Base-by-base conservation (phyloP, 2,113 vertebrate species). In the Thalassoma bifasciatum region DNA sequence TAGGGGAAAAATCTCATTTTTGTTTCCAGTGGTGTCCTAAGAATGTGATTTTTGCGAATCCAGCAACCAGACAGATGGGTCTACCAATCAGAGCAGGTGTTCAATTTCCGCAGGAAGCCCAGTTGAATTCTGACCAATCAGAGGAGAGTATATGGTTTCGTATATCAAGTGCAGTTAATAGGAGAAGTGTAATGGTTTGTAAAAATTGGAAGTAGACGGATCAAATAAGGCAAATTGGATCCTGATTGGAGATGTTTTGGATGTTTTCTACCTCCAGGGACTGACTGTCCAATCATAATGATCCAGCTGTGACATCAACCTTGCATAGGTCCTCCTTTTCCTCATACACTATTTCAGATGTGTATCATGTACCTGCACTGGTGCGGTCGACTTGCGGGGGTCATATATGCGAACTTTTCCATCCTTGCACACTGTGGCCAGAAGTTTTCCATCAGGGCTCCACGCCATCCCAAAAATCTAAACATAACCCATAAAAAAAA, bases 401-500 rank as follows among this genome's bases (percentile, higher is more conserved):
- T 96, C 93, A 0, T 96, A 99, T 70, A 98, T 82, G 60, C 98
- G 94, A 70, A 98, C 81, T 72, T 77, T 92, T 2, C 95, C 94
- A 0, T 99, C 98, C 86, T 97, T 99, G 90, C 97, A 95, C 72
- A 95, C 95, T 0, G 97, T 98, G 4, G 96, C 96, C 88, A 99
- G 81, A 34, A 95, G 90, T 78, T 93, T 95, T 0, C 98, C 97
- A 1, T 96, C 89, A 0, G 95, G 96, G 71, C 96, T 99, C 98
- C 98, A 99, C 4, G 96, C 95, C 90, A 99, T 82, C 59, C 93
- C 91, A 82, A 99, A 99, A 75, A 99, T 96, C 98, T 99, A 70
- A 83, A 37, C 12, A 71, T 10, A 11, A 66, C 1, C 53, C 49
- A 81, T 11, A 37, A 19, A 49, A 56, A 21, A 34, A 11, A 8